phyloP scores from a whole-genome alignment of 2,888 invertebrate genomes.

The Crioceris asparagi region DNA sequence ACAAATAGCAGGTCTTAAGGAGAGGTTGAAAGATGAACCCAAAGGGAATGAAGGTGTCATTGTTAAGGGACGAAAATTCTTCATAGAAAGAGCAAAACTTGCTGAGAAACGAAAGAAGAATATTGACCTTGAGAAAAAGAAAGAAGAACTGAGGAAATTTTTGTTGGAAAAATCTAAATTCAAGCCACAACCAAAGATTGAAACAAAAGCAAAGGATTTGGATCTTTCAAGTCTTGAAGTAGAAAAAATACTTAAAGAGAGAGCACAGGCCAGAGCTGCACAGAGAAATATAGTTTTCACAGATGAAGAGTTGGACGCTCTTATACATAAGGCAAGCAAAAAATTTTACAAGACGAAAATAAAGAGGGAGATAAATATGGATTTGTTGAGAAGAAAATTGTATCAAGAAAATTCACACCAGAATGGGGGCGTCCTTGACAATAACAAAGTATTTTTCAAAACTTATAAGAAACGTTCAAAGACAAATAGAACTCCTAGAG shows the following conservation, averaged over 20 bases:
- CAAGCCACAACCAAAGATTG: conserved; percentile 7
- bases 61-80: conserved; percentile 13
- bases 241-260: conserved; percentile 26
- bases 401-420: background rate
- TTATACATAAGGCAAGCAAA: conserved; percentile 25
- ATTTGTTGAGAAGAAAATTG: background rate
- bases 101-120: conserved; percentile 15
- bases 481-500: conserved; percentile 4
- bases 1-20: background rate
- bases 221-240: conserved; percentile 23
- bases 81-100: conserved; percentile 17
- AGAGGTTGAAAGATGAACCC: background rate
- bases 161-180: conserved; percentile 9
- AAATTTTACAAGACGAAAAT: conserved; percentile 19
- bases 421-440: background rate
- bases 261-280: conserved; percentile 27
- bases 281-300: conserved; percentile 26
- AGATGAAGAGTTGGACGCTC: conserved; percentile 27
- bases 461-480: conserved; percentile 5
- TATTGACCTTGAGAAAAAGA: conserved; percentile 12
- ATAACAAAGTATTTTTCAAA: conserved; percentile 2
- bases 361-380: conserved; percentile 4
- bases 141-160: conserved; percentile 12
- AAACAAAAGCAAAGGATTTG: conserved; percentile 8
- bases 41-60: conserved; percentile 11